A percentile compares a stretch with the other conserved stretches of the same genome.
phyloP scores from a whole-genome alignment of 2,113 vertebrate species.

The Loxodonta africana region DNA sequence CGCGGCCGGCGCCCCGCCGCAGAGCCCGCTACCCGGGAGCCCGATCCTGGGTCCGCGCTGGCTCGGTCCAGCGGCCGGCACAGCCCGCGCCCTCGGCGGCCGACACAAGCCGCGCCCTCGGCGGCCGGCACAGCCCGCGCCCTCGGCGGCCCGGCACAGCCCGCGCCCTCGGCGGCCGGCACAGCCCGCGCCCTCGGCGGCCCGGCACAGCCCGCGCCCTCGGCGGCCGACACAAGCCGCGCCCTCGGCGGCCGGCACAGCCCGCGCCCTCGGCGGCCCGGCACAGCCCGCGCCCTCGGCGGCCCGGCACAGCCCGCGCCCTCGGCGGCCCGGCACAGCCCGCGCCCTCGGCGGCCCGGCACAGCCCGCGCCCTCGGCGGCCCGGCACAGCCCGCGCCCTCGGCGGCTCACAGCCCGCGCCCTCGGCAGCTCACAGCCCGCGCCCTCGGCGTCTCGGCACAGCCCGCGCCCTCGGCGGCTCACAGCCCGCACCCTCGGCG shows the following conservation, averaged over 20 bases:
- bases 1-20: neutral
- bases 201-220: neutral
- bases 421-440: too few species aligned
- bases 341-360: neutral
- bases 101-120: too few species aligned
- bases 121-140: too few species aligned
- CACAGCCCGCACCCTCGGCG: too few species aligned
- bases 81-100: neutral
- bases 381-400: neutral
- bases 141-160: neutral
- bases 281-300: too few species aligned
- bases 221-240: too few species aligned
- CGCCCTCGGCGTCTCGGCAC: too few species aligned
- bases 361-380: neutral
- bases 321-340: neutral
- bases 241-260: neutral
- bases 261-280: neutral
- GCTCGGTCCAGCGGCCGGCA: neutral
- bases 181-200: neutral
- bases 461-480: too few species aligned
- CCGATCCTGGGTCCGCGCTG: neutral
- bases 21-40: neutral
- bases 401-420: neutral
- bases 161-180: too few species aligned
- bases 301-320: rapidly evolving